phyloP scores from a whole-genome alignment of 2,797 vertebrate species.

The Novumbra hubbsi region DNA sequence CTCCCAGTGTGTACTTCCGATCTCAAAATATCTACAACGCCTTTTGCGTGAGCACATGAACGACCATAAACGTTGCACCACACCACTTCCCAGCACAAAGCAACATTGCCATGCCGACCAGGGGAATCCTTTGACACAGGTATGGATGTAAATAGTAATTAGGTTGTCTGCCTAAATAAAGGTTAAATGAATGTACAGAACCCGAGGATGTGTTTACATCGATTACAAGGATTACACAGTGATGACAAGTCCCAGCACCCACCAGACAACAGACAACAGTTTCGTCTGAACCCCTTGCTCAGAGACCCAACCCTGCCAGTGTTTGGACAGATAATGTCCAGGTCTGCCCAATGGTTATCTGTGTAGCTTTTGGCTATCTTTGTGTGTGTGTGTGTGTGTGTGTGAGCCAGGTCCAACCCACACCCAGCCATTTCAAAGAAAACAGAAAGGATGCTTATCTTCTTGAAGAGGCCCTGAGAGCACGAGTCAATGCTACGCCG shows the following conservation, averaged over 20 bases:
- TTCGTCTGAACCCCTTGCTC: background rate
- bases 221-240: background rate
- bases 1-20: background rate
- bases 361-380: slow-evolving; percentile 33
- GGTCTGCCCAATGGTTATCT: slow-evolving; percentile 31
- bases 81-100: background rate
- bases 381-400: slow-evolving; percentile 42
- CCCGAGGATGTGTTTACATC: background rate
- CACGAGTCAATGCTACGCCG: background rate
- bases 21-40: background rate
- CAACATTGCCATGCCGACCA: background rate
- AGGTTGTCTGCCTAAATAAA: too few species aligned
- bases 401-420: slow-evolving; percentile 18
- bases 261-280: background rate
- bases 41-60: background rate
- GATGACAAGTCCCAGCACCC: background rate
- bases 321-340: slow-evolving; percentile 36
- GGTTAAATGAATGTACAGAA: too few species aligned
- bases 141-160: background rate
- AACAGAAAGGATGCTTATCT: slow-evolving; percentile 41
- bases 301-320: slow-evolving; percentile 3
- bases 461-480: background rate
- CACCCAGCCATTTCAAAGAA: slow-evolving; percentile 18
- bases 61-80: background rate
- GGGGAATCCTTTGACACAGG: background rate